Conservation (phyloP, 2,113 vertebrate species). For the Nothobranchius furzeri region DNA sequence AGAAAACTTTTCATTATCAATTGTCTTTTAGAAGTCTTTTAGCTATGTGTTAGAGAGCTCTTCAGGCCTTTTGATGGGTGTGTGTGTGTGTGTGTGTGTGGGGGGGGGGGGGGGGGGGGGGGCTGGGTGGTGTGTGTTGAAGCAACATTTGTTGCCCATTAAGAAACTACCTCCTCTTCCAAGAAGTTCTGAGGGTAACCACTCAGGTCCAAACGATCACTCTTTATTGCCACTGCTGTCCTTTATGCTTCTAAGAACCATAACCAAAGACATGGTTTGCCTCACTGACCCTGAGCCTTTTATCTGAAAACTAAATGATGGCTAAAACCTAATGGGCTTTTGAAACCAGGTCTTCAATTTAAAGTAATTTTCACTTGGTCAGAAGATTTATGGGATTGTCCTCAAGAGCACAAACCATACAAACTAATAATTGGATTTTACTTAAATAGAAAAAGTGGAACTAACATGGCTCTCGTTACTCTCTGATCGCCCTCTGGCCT, state of each 20-base stretch:
- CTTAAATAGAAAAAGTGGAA: background rate
- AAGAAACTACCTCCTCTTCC: background rate
- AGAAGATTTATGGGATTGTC: background rate
- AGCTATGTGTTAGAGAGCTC: background rate
- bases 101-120: background rate
- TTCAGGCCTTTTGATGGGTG: too few relatives aligned
- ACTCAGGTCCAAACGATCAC: constrained; percentile 31
- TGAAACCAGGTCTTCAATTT: constrained; percentile 6
- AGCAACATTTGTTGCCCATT: constrained; percentile 7
- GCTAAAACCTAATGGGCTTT: constrained; percentile 22
- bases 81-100: too few relatives aligned
- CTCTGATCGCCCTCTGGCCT: constrained; percentile 6
- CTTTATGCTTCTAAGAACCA: constrained; percentile 63
- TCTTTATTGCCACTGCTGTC: constrained; percentile 55
- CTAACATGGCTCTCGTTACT: constrained; percentile 1
- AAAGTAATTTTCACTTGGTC: background rate
- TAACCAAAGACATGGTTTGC: constrained; percentile 53
- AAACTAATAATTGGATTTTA: background rate
- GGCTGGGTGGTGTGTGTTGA: background rate
- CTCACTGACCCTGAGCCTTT: constrained; percentile 47
- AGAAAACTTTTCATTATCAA: too few relatives aligned
- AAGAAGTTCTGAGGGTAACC: background rate
- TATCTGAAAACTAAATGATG: constrained; percentile 49
- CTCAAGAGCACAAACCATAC: background rate
- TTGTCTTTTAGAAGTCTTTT: too few relatives aligned